These are phyloP conservation scores for Oasisia sp. DNA, from an alignment of 2,888 invertebrate species.

Conservation along the genomic window DNA sequence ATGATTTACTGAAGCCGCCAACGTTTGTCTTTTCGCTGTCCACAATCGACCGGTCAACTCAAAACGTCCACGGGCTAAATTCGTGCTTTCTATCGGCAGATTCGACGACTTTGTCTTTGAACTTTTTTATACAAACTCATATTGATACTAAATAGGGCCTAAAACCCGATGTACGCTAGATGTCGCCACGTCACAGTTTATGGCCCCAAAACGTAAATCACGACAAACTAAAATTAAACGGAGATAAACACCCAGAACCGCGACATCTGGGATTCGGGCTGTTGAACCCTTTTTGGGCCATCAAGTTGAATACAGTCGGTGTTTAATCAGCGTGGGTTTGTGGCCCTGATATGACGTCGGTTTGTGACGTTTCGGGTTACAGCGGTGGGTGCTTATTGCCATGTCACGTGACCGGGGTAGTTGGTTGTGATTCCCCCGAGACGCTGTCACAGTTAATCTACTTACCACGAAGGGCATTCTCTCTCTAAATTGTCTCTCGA, in stretches of 20 bases:
- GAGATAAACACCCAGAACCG: not conserved
- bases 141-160: too few relatives aligned
- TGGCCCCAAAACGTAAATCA: not conserved
- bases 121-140: too few relatives aligned
- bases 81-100: not conserved
- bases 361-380: not conserved
- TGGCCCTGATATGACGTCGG: not conserved
- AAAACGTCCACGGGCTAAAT: not conserved
- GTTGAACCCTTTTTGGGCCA: too few relatives aligned
- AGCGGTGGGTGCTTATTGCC: not conserved
- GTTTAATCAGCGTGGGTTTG: not conserved
- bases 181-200: too few relatives aligned
- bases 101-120: not conserved
- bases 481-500: not conserved
- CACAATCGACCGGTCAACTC: not conserved
- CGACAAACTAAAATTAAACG: not conserved
- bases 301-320: not conserved
- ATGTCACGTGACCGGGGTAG: not conserved
- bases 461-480: not conserved
- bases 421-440: not conserved
- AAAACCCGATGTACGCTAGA: too few relatives aligned
- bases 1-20: not conserved
- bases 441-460: not conserved
- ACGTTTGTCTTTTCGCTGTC: not conserved
- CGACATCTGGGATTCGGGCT: too few relatives aligned